phyloP scores from a whole-genome alignment of 2,888 invertebrate genomes.

The Ryuthela nishihirai region DNA sequence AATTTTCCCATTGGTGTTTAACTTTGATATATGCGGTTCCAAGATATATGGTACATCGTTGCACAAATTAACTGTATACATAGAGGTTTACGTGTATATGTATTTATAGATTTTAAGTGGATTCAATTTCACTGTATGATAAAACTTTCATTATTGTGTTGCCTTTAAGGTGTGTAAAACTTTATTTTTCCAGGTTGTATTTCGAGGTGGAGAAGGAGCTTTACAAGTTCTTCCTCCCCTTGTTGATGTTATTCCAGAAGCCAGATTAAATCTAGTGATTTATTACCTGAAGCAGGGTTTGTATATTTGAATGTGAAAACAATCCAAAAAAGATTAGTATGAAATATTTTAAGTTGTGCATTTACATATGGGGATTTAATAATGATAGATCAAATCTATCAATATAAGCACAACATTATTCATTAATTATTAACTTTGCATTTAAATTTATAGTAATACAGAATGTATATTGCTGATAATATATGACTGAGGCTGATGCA shows the following conservation, averaged over 20 bases:
- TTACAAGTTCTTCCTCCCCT: conserved; percentile 85
- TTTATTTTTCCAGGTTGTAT: conserved; percentile 65
- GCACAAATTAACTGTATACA: too few relatives aligned
- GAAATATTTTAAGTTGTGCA: neutral
- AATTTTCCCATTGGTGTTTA: too few relatives aligned
- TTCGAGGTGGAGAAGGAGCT: conserved; percentile 88
- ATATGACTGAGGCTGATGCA: too few relatives aligned
- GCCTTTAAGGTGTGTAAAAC: neutral
- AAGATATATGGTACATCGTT: too few relatives aligned
- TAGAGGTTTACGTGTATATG: too few relatives aligned
- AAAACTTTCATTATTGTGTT: neutral
- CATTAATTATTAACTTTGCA: neutral
- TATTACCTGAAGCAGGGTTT: conserved; percentile 78
- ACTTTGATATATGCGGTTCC: too few relatives aligned
- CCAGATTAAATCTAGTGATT: conserved; percentile 90
- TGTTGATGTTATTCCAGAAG: conserved; percentile 94
- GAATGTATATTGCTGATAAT: neutral
- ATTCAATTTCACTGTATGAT: too few relatives aligned
- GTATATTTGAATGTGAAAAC: neutral
- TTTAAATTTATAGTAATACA: neutral
- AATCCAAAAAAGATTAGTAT: neutral
- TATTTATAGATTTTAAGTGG: too few relatives aligned
- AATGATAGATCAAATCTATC: neutral
- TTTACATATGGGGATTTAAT: neutral
- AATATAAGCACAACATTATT: neutral